Evolutionary conservation across 2,888 invertebrate species (phyloP), one percentile per base, ranked within the genome.

Genomic region (Lasioglossum marginatum): DNA sequence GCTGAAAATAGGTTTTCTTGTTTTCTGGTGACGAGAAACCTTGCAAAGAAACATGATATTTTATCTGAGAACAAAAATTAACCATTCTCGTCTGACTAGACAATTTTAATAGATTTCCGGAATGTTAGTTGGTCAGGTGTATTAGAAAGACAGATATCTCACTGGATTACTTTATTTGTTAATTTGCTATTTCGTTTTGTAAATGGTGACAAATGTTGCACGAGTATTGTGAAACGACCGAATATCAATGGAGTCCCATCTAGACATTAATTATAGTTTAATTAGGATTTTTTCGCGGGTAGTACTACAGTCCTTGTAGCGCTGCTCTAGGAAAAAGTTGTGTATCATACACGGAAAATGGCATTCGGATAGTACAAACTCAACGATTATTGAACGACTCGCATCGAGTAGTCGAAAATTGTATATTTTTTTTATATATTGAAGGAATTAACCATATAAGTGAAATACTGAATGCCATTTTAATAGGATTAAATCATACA

Each of bases 301-400:
- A 91, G 92, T 88, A 86, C 92, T 91, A 91, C 87, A 90, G 86
- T 88, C 86, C 87, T 90, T 88, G 93, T 92, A 90, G 92, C 81
- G 90, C 88, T 90, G 90, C 91, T 89, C 91, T 70, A 88, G 81
- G 83, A 87, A 91, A 92, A 89, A 89, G n/a, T 40, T 40, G 77
- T 93, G 94, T 94, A 94, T 93, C 87, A 94, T 93, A 94, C 84
- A 89, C 86, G 84, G 68, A 95, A 95, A 95, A 95, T 95, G 95
- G 95, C 95, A 95, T 95, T 95, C 95, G 94, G 95, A 95, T 92
- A 95, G 95, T 95, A 95, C 95, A 95, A 95, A 95, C 90, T 92
- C 92, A 68, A 93, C 93, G 93, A 92, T 94, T 93, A 93, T 90
- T 91, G 91, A 92, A 93, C 92, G 92, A 94, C 94, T 94, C 70